Percentiles rank a stretch among this genome's conserved stretches.
phyloP scores from a whole-genome alignment of 2,797 vertebrate genomes.

The Dryobates pubescens region DNA sequence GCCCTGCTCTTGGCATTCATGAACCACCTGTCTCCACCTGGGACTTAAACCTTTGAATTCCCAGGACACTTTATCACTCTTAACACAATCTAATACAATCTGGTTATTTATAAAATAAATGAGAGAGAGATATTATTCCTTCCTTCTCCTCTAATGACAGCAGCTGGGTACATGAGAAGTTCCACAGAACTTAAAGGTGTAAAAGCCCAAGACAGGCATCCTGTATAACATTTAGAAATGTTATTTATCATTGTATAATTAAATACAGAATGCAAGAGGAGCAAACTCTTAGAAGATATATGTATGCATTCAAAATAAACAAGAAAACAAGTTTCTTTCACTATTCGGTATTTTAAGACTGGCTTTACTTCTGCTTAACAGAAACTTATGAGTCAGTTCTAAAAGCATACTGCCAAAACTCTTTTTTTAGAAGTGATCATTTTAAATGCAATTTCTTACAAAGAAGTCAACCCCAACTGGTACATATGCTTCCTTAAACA shows the following conservation, averaged over 20 bases:
- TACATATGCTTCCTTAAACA: not conserved
- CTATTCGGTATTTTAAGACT: not conserved
- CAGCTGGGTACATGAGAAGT: not conserved
- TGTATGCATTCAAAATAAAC: not conserved
- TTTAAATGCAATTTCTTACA: not conserved
- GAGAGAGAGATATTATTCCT: not conserved
- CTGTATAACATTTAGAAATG: not conserved
- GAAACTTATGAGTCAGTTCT: not conserved
- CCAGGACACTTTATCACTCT: not conserved
- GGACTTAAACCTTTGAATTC: not conserved
- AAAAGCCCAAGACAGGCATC: not conserved
- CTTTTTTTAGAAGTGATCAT: not conserved
- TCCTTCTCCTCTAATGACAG: not conserved
- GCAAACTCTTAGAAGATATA: not conserved
- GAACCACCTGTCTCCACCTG: not conserved
- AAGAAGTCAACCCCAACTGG: not conserved
- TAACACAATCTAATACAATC: not conserved
- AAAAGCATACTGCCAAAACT: not conserved
- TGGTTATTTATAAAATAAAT: not conserved
- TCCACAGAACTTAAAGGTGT: not conserved
- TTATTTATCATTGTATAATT: not conserved
- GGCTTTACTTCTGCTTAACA: not conserved
- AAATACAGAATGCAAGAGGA: not conserved
- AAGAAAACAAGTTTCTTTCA: not conserved
- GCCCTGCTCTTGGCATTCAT: not conserved